Conservation (phyloP, 1,140 invertebrate species). For the Zaprionus davidi region DNA sequence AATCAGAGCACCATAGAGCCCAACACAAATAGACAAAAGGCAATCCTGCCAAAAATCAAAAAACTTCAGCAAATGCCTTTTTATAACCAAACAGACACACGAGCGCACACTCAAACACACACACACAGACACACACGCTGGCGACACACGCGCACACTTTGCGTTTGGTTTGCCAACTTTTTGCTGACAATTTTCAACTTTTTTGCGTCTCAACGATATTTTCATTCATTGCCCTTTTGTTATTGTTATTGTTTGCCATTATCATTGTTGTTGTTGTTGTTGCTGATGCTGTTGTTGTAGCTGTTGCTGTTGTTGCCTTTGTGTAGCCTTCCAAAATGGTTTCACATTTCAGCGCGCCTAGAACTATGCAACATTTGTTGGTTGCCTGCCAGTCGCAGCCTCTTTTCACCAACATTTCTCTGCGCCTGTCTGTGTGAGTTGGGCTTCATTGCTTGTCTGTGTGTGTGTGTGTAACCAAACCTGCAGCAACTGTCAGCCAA, state of each 20-base stretch:
- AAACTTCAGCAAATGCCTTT: constrained; percentile 35
- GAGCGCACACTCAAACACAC: not conserved
- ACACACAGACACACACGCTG: not conserved
- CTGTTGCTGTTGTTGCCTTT: constrained; percentile 15
- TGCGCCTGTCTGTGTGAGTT: not conserved
- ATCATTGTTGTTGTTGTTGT: not conserved
- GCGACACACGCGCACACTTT: not conserved
- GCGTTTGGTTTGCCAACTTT: constrained; percentile 61
- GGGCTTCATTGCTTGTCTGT: not conserved
- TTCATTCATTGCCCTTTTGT: constrained; percentile 68
- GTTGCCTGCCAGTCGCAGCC: constrained; percentile 48
- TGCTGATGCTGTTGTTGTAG: not conserved
- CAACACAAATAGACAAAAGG: constrained; percentile 39
- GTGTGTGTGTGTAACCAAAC: constrained; percentile 17
- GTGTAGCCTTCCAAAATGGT: constrained; percentile 51
- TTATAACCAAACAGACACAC: constrained; percentile 25
- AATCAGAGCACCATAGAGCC: constrained; percentile 42
- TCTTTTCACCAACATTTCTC: constrained; percentile 2
- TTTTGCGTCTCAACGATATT: constrained; percentile 56
- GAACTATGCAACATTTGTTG: constrained; percentile 58
- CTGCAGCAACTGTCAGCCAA: constrained; percentile 2
- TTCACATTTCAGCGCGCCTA: constrained; percentile 76
- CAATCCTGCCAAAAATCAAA: constrained; percentile 41
- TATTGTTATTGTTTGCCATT: constrained; percentile 35
- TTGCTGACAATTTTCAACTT: constrained; percentile 70